Conservation (phyloP, 2,113 vertebrate genomes). For the Toxotes chatareus region DNA sequence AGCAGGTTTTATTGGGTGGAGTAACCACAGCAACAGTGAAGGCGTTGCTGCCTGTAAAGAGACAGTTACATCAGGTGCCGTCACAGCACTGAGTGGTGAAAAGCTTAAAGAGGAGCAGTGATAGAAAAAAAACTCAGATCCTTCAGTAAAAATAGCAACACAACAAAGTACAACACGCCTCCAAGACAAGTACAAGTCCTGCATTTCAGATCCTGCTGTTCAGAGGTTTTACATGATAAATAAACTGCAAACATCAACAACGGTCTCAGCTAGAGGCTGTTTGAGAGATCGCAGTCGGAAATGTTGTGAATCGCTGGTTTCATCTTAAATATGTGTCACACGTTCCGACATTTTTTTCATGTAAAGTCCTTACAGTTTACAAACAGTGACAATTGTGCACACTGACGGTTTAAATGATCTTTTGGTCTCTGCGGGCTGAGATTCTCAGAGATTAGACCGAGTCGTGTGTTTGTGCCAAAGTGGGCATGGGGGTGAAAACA, state of each 20-base stretch:
- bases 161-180: no score
- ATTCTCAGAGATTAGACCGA: conserved; percentile 20
- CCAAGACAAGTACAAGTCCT: no score
- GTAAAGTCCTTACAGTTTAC: no score
- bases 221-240: not conserved
- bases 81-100: not conserved
- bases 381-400: no score
- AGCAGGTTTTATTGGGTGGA: conserved; percentile 21
- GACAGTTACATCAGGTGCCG: not conserved
- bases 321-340: no score
- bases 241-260: not conserved
- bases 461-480: conserved; percentile 21
- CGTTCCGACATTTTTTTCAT: no score
- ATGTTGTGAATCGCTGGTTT: no score
- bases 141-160: no score
- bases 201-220: not conserved
- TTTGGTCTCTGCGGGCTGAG: not conserved
- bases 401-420: not conserved
- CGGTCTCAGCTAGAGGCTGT: no score
- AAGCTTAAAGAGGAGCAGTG: not conserved
- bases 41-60: conserved; percentile 19
- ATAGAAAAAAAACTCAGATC: not conserved
- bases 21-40: conserved; percentile 56
- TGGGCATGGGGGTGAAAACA: conserved; percentile 14
- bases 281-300: no score